Evolutionary conservation across 2,797 vertebrate species (phyloP), one percentile per base, ranked within the genome.

Genomic region (Amblyopsis hoosieri): DNA sequence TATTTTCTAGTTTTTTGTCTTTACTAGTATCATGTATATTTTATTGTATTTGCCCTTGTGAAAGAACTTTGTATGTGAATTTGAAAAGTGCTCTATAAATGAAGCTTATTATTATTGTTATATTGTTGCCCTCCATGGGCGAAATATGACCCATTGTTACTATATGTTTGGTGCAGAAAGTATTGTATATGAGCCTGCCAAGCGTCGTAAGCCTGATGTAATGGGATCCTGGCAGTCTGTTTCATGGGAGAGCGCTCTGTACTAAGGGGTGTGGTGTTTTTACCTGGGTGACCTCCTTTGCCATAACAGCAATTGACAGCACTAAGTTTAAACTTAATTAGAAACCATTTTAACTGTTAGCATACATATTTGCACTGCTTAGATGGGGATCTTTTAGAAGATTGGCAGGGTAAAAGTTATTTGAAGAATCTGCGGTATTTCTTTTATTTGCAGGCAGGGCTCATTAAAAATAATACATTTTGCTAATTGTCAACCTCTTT

Each of bases 51-150:
- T 29, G 3, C 23, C 23, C 23, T 29, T 29, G 23, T 29, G 3
- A 29, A 29, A 29, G 23, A 3, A 29, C 23, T 29, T 29, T 29
- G 23, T 4, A 29, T 29, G 23, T 4, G 23, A 29, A 29, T 29
- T 29, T 29, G 23, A 29, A 29, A 29, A 29, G 23, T 29, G 23
- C 23, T 29, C 23, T 29, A 29, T 29, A 29, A 29, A 29, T 29
- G 0, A 29, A 29, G 23, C 23, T 29, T 29, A 29, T 29, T 19
- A 19, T 19, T 29, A 29, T 29, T 83, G 80, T 74, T 74, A 71
- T 72, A 59, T 53, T 74, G 72, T 72, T 75, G 78, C 66, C 69
- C 77, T 72, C 61, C 60, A 46, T 77, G 55, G 69, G 70, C 60
- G 57, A 62, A 79, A 67, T 61, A 80, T 69, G 58, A 82, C 75